Conservation (phyloP, 37 sponge, comb jelly and placozoan species). For the Haliclona indistincta region DNA sequence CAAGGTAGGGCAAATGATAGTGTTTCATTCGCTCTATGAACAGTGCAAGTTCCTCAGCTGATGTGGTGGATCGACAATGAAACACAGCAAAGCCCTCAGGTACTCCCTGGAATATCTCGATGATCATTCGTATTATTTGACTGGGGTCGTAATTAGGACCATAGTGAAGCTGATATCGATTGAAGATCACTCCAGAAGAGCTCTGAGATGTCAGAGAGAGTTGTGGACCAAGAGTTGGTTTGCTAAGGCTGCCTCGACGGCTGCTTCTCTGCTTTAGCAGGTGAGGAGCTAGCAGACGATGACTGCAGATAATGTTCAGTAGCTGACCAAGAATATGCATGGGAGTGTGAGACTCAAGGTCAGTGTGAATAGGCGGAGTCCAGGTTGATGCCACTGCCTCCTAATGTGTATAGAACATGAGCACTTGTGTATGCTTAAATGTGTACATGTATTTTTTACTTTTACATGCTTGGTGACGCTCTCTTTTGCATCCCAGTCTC, state of each 20-base stretch:
- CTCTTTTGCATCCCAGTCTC: too few species aligned
- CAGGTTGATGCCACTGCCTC: too few species aligned
- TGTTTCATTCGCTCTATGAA: slow-evolving; percentile 50
- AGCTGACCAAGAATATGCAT: background rate
- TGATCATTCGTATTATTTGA: slow-evolving; percentile 53
- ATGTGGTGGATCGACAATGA: slow-evolving; percentile 54
- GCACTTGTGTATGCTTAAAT: too few species aligned
- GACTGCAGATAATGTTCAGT: background rate
- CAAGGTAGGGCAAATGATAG: slow-evolving; percentile 40
- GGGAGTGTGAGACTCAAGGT: background rate
- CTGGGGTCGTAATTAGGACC: slow-evolving; percentile 36
- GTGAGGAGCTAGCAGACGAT: background rate
- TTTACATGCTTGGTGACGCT: too few species aligned
- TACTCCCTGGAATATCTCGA: slow-evolving; percentile 55
- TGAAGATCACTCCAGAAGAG: background rate
- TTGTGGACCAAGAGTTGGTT: background rate
- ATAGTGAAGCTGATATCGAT: slow-evolving; percentile 10
- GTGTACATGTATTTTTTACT: too few species aligned
- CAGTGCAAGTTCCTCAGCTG: slow-evolving; percentile 66
- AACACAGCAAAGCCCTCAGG: slow-evolving; percentile 76
- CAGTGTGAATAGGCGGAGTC: too few species aligned
- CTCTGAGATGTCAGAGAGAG: background rate
- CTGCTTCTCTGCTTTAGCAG: slow-evolving; percentile 17
- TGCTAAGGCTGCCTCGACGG: background rate
- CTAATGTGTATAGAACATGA: too few species aligned